These are phyloP conservation scores for Helicoverpa zea DNA, from an alignment of 1,140 invertebrate genomes.

Conservation along the genomic window DNA sequence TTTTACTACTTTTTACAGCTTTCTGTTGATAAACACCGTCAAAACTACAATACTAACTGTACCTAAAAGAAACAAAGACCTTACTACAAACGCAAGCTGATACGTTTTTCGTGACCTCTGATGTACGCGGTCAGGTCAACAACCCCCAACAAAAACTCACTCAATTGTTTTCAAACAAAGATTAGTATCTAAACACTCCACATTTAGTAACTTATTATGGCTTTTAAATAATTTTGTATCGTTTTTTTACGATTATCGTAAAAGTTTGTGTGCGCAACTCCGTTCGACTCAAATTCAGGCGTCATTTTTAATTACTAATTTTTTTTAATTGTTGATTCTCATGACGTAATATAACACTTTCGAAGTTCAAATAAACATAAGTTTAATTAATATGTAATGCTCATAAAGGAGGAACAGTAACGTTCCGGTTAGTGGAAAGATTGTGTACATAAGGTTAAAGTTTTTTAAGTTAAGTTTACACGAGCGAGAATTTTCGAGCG, in stretches of 20 bases:
- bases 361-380: conserved; percentile 34
- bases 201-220: conserved; percentile 43
- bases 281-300: background rate
- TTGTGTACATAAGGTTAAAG: background rate
- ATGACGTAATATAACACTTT: conserved; percentile 37
- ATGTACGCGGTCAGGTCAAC: conserved; percentile 19
- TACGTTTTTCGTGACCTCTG: conserved; percentile 17
- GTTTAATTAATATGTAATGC: conserved; percentile 20
- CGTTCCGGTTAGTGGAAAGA: conserved; percentile 25
- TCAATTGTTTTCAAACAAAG: conserved; percentile 33
- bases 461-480: conserved; percentile 11
- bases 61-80: conserved; percentile 17
- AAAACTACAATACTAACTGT: background rate
- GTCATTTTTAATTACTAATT: conserved; percentile 14
- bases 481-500: background rate
- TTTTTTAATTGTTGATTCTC: background rate
- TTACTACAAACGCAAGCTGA: conserved; percentile 24
- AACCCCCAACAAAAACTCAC: conserved; percentile 34
- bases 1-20: background rate
- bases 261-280: conserved; percentile 32
- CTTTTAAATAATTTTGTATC: conserved; percentile 46
- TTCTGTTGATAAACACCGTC: background rate
- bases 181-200: conserved; percentile 41
- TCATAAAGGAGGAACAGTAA: background rate
- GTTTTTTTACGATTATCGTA: conserved; percentile 25